phyloP scores from a whole-genome alignment of 2,888 invertebrate genomes.

The Tachina lurida region DNA sequence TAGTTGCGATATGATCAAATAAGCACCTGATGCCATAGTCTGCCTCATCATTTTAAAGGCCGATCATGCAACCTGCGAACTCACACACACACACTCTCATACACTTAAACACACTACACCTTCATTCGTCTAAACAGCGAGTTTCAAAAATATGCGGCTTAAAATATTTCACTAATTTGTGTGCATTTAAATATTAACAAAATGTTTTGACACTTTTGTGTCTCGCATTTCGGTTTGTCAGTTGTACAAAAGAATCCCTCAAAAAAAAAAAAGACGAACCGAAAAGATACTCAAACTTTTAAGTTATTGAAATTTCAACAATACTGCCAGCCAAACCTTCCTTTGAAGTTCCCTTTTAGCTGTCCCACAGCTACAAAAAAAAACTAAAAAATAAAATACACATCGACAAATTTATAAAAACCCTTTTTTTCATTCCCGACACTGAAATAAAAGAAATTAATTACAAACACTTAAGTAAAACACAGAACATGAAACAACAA shows the following conservation, averaged over 20 bases:
- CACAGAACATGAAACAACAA: neutral
- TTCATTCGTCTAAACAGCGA: constrained; percentile 28
- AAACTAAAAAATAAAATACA: constrained; percentile 26
- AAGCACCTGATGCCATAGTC: constrained; percentile 66
- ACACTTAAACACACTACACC: neutral
- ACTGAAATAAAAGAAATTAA: constrained; percentile 37
- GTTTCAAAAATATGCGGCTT: constrained; percentile 62
- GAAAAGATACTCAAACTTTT: neutral
- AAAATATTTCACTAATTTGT: constrained; percentile 75
- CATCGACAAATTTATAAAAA: constrained; percentile 21
- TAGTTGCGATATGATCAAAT: constrained; percentile 66
- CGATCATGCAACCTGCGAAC: neutral
- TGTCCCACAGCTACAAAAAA: neutral
- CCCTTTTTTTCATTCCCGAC: constrained; percentile 18
- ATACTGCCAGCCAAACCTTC: constrained; percentile 23
- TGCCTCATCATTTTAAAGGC: constrained; percentile 12
- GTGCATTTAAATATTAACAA: constrained; percentile 77
- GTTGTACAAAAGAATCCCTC: constrained; percentile 4
- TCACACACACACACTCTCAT: neutral
- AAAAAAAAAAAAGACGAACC: neutral
- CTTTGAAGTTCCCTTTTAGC: constrained; percentile 27
- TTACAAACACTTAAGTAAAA: constrained; percentile 40
- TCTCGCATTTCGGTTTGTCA: constrained; percentile 44
- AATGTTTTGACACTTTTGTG: constrained; percentile 77
- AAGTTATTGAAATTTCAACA: constrained; percentile 30